Evolutionary conservation across 1,140 invertebrate genomes (phyloP).

Genomic region (Araneus ventricosus): DNA sequence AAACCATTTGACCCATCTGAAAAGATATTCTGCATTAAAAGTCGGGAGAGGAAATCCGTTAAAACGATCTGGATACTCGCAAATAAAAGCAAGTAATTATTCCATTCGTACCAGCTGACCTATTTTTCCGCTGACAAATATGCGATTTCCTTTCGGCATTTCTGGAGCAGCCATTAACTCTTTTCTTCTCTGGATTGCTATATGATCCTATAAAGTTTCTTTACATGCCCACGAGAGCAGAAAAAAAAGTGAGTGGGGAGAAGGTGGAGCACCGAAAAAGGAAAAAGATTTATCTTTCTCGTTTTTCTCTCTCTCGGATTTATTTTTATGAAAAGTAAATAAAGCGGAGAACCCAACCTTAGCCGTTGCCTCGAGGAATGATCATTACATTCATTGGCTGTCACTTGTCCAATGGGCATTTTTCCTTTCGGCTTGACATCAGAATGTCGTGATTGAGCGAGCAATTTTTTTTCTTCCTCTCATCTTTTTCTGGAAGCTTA

Average conservation of each 20-base stretch:
- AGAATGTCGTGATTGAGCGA: constrained; percentile 6
- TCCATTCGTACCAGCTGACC: not conserved
- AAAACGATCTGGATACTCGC: too few relatives aligned
- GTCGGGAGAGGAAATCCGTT: too few relatives aligned
- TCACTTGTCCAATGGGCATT: not conserved
- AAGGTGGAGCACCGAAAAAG: not conserved
- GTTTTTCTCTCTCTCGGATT: not conserved
- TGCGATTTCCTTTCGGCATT: not conserved
- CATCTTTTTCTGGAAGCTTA: not conserved
- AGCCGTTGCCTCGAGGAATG: not conserved
- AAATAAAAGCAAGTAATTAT: too few relatives aligned
- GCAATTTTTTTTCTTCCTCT: not conserved
- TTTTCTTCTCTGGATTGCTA: not conserved
- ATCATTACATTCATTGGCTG: constrained; percentile 39
- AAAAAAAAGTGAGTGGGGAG: not conserved
- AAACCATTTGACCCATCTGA: too few relatives aligned
- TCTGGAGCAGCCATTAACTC: not conserved
- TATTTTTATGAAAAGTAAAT: constrained; percentile 48
- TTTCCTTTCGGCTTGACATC: constrained; percentile 2
- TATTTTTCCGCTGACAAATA: constrained; percentile 12
- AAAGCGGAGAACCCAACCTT: not conserved
- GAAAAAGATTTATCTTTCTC: constrained; percentile 9
- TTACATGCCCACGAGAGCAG: not conserved
- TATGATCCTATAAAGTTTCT: not conserved
- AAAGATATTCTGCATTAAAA: too few relatives aligned